A percentile compares a stretch with the other conserved stretches of the same genome.
These are phyloP conservation scores for Globicephala melas DNA, from an alignment of 2,113 vertebrate genomes.

Conservation along the genomic window DNA sequence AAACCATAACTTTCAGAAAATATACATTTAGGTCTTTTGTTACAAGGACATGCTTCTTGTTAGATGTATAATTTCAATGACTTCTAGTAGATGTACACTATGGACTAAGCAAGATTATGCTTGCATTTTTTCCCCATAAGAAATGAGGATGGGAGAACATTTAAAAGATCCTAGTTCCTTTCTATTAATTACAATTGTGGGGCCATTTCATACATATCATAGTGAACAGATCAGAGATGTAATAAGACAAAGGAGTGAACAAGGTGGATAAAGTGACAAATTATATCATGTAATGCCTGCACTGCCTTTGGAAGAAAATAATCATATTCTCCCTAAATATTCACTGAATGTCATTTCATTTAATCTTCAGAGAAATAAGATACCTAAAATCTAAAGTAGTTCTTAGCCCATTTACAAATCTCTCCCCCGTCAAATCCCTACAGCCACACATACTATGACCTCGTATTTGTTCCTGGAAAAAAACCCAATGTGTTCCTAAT, in stretches of 20 bases:
- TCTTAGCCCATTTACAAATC: no score
- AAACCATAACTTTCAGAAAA: not conserved
- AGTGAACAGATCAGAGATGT: not conserved
- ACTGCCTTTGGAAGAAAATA: not conserved
- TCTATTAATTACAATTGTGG: not conserved
- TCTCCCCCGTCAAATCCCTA: no score
- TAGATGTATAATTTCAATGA: not conserved
- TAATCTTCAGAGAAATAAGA: not conserved
- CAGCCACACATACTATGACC: not conserved
- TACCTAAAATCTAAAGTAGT: not conserved
- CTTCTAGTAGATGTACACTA: not conserved
- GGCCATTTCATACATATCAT: not conserved
- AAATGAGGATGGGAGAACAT: not conserved
- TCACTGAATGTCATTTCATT: not conserved
- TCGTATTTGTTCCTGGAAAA: not conserved
- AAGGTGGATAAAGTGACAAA: not conserved
- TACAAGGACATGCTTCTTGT: not conserved
- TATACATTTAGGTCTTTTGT: not conserved
- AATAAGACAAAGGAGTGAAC: not conserved
- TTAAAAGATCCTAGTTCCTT: not conserved
- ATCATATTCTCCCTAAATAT: not conserved
- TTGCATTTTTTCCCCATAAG: not conserved
- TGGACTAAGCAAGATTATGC: not conserved
- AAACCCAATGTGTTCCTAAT: not conserved
- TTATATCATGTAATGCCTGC: not conserved